These are phyloP conservation scores for Drosophila villosipedis DNA, from an alignment of 2,888 invertebrate species.

Conservation along the genomic window DNA sequence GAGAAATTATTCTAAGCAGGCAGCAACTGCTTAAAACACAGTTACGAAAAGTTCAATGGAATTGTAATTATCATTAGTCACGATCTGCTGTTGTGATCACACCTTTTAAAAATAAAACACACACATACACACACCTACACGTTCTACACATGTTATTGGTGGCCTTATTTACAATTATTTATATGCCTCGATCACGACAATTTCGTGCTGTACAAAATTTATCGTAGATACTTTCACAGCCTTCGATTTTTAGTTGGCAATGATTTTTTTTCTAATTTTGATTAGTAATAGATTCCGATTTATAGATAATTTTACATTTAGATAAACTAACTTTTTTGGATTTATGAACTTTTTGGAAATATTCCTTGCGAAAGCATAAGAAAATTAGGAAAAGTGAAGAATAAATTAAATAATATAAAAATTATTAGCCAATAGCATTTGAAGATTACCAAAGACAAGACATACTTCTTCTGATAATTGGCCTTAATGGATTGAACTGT, in stretches of 20 bases:
- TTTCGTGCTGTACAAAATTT: neutral
- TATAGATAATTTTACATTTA: neutral
- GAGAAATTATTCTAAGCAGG: slow-evolving; percentile 16
- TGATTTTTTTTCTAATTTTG: neutral
- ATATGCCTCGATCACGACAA: slow-evolving; percentile 1
- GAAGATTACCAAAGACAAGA: neutral
- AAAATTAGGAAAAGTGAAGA: neutral
- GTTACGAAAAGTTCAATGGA: slow-evolving; percentile 37
- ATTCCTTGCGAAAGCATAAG: neutral
- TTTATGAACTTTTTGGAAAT: neutral
- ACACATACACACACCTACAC: neutral
- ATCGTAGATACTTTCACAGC: neutral
- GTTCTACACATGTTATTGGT: neutral
- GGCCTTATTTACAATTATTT: neutral
- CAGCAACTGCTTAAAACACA: slow-evolving; percentile 11
- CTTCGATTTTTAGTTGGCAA: neutral
- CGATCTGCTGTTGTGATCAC: slow-evolving; percentile 33
- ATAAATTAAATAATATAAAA: neutral
- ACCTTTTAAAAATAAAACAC: slow-evolving; percentile 18
- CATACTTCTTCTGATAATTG: neutral
- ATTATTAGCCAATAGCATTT: neutral
- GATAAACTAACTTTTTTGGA: neutral
- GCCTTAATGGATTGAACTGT: neutral
- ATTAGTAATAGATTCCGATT: neutral
- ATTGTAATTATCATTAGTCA: slow-evolving; percentile 39